phyloP scores from a whole-genome alignment of 2,113 vertebrate species.

The Tonatia bakeri region DNA sequence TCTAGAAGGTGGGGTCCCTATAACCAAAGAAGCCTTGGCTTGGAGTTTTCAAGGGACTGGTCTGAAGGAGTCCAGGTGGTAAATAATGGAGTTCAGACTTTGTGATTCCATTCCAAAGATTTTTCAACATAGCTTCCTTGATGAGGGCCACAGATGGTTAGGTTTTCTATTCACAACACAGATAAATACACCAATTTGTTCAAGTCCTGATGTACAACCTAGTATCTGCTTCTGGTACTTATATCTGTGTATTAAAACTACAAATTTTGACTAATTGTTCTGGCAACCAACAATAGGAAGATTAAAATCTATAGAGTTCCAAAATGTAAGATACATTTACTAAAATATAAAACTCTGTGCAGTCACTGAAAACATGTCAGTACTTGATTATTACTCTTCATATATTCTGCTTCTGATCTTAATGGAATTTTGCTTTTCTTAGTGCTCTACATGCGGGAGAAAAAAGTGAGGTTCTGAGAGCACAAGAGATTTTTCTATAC shows the following conservation, averaged over 20 bases:
- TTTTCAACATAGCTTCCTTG: background rate
- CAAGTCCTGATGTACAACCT: background rate
- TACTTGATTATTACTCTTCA: background rate
- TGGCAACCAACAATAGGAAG: background rate
- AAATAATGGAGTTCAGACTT: background rate
- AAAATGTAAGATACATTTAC: background rate
- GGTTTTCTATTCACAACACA: background rate
- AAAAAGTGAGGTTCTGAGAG: background rate
- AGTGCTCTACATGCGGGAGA: background rate
- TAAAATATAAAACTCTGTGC: background rate
- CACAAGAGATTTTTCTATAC: background rate
- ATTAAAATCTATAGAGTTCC: background rate
- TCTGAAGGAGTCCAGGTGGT: background rate
- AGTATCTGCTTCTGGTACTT: background rate
- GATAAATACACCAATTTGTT: background rate
- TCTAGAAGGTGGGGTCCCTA: background rate
- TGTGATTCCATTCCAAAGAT: background rate
- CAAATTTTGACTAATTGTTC: background rate
- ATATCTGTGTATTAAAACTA: background rate
- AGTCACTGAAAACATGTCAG: background rate
- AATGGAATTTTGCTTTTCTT: background rate
- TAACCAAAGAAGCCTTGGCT: background rate
- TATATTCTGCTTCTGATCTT: conserved; percentile 4
- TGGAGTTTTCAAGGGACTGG: background rate
- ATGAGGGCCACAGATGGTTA: background rate